A percentile compares a stretch with the other conserved stretches of the same genome.
These are phyloP conservation scores for Amblyopsis hoosieri DNA, from an alignment of 2,797 vertebrate genomes.

Conservation along the genomic window DNA sequence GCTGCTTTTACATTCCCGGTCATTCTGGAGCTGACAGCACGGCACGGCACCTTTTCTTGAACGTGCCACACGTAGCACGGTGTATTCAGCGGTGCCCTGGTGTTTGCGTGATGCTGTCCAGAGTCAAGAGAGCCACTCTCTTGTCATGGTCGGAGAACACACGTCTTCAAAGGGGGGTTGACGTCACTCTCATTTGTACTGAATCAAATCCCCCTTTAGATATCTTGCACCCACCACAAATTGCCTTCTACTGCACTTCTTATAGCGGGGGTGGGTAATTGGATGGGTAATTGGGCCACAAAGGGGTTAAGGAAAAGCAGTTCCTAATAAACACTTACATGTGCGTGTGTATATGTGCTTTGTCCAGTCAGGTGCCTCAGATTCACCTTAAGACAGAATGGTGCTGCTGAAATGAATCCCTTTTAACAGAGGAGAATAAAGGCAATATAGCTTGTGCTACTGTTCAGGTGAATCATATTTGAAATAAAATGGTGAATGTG, in stretches of 20 bases:
- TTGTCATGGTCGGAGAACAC: constrained; percentile 4
- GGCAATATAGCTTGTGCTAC: too few relatives aligned
- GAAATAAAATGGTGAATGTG: too few relatives aligned
- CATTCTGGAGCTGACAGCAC: constrained; percentile 14
- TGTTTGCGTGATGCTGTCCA: background rate
- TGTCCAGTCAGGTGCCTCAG: too few relatives aligned
- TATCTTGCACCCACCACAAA: constrained; percentile 55
- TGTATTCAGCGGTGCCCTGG: background rate
- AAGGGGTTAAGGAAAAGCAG: too few relatives aligned
- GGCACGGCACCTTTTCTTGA: constrained; percentile 2
- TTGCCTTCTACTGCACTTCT: constrained; percentile 35
- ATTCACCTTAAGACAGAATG: too few relatives aligned
- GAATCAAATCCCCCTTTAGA: constrained; percentile 43
- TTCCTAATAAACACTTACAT: too few relatives aligned
- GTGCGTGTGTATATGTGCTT: too few relatives aligned
- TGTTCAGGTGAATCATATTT: too few relatives aligned
- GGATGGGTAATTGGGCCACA: too few relatives aligned
- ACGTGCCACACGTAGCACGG: background rate
- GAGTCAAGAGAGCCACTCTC: constrained; percentile 25
- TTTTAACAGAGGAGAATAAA: too few relatives aligned
- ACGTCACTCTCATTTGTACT: constrained; percentile 37
- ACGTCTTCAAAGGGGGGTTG: constrained; percentile 37
- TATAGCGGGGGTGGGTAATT: background rate
- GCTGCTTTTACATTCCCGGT: background rate
- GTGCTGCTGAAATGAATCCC: too few relatives aligned